These are phyloP conservation scores for Ophion slaviceki DNA, from an alignment of 2,888 invertebrate genomes.

Conservation along the genomic window DNA sequence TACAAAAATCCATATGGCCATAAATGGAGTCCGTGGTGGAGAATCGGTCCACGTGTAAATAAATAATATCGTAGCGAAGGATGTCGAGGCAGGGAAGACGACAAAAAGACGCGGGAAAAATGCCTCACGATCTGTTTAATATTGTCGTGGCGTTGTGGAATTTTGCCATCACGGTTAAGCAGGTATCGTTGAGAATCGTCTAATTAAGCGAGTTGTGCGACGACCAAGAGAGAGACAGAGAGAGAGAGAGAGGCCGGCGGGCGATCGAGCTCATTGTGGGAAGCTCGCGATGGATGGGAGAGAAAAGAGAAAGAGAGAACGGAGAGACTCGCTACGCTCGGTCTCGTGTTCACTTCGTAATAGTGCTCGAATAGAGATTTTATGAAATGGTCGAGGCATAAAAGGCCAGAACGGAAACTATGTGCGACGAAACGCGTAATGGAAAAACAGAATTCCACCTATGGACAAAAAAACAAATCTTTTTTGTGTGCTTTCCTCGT, in stretches of 20 bases:
- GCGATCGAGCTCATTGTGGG: conserved; percentile 58
- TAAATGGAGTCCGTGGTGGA: conserved; percentile 48
- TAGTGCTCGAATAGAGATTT: conserved; percentile 26
- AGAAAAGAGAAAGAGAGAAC: conserved; percentile 3
- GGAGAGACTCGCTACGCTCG: conserved; percentile 3
- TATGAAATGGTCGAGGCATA: conserved; percentile 28
- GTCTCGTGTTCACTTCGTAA: conserved; percentile 20
- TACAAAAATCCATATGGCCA: conserved; percentile 49
- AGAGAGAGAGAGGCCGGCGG: conserved; percentile 38
- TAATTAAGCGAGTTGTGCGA: conserved; percentile 57
- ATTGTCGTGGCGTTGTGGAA: conserved; percentile 57
- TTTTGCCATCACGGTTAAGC: conserved; percentile 59
- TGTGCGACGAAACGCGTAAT: conserved; percentile 15
- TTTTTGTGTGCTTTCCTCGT: background rate
- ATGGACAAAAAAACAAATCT: background rate
- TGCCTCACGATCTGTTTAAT: conserved; percentile 58
- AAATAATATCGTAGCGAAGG: background rate
- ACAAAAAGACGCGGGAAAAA: conserved; percentile 60
- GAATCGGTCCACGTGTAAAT: background rate
- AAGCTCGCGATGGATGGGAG: conserved; percentile 12
- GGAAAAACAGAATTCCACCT: conserved; percentile 1
- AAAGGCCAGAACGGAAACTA: conserved; percentile 9
- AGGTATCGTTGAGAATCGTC: conserved; percentile 51
- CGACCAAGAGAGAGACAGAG: background rate
- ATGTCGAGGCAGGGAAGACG: background rate